Conservation (phyloP, 1,140 invertebrate species). For the Linepithema humile region DNA sequence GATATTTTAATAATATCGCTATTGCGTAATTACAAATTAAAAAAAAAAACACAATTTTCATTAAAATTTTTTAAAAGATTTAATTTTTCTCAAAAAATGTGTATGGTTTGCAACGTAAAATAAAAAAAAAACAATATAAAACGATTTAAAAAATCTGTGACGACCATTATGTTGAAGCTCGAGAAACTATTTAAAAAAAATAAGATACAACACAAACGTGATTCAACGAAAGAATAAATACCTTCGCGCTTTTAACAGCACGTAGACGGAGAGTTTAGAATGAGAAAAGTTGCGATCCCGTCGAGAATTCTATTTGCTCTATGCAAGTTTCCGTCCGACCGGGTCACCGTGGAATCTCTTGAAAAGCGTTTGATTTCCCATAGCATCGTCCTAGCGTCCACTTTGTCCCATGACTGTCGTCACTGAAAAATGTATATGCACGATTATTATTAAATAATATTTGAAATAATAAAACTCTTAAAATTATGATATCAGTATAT, state of each 20-base stretch:
- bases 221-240: neutral
- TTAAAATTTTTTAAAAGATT: too few relatives aligned
- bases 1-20: too few relatives aligned
- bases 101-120: too few relatives aligned
- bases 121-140: too few relatives aligned
- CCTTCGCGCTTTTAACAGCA: too few relatives aligned
- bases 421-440: neutral
- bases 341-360: conserved; percentile 12
- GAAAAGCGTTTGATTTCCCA: conserved; percentile 58
- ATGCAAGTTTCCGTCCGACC: conserved; percentile 24
- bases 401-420: neutral
- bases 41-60: too few relatives aligned
- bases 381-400: neutral
- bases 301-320: conserved; percentile 48
- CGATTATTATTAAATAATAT: neutral
- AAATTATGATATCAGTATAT: neutral
- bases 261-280: conserved; percentile 34
- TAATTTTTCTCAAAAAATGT: too few relatives aligned
- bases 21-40: too few relatives aligned
- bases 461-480: too few relatives aligned
- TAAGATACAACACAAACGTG: neutral
- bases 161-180: too few relatives aligned
- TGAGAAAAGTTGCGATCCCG: conserved; percentile 58
- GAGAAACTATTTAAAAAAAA: too few relatives aligned
- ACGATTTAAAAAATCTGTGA: too few relatives aligned